Evolutionary conservation across 2,797 vertebrate species (phyloP).

Genomic region (Anabas testudineus): DNA sequence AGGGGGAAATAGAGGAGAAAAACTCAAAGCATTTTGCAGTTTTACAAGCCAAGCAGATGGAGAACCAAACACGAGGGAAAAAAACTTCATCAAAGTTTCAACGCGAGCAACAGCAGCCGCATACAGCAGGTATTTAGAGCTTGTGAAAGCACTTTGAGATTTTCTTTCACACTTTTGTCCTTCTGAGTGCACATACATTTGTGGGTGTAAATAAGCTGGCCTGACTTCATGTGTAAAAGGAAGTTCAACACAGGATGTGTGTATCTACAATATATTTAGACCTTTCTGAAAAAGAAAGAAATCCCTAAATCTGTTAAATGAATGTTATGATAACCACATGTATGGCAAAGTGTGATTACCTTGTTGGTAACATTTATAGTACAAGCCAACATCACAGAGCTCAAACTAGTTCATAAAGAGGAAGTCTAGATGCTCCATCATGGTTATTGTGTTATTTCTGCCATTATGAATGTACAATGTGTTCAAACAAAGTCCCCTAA

Average conservation of each 20-base stretch:
- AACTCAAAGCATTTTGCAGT: constrained; percentile 28
- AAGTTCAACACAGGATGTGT: neutral
- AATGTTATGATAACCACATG: too few species aligned
- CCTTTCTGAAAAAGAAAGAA: too few species aligned
- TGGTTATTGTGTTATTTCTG: too few species aligned
- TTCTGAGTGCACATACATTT: neutral
- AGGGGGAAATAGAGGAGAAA: neutral
- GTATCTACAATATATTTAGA: too few species aligned
- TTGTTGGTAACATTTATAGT: neutral
- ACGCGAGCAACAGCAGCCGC: constrained; percentile 19
- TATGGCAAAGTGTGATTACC: too few species aligned
- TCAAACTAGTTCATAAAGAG: too few species aligned
- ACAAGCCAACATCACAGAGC: too few species aligned
- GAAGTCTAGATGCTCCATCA: neutral
- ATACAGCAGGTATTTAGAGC: constrained; percentile 30
- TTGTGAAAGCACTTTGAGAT: constrained; percentile 38
- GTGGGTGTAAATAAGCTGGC: neutral
- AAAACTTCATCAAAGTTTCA: constrained; percentile 59
- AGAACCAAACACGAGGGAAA: constrained; percentile 39
- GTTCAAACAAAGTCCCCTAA: too few species aligned
- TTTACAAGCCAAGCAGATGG: constrained; percentile 53
- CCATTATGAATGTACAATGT: too few species aligned
- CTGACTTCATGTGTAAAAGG: neutral
- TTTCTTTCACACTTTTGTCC: constrained; percentile 16
- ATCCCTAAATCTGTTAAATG: too few species aligned